Conservation (phyloP, 2,113 vertebrate genomes). For the Campylomormyrus numenius region DNA sequence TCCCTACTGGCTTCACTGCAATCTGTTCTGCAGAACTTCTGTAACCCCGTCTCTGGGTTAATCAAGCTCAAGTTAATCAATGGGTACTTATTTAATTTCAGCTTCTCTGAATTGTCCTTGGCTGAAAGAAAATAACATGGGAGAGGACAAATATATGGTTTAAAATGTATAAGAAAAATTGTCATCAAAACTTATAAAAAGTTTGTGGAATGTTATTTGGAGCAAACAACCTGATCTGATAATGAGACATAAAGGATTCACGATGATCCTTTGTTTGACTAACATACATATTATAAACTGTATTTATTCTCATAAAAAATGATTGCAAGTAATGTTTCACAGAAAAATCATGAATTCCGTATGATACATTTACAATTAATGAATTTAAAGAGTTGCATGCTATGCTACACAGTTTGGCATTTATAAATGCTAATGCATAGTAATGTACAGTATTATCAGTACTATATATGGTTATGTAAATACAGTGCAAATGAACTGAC, state of each 20-base stretch:
- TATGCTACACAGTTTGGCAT: background rate
- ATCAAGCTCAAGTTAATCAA: background rate
- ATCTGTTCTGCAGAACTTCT: background rate
- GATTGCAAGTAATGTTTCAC: background rate
- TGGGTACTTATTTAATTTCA: background rate
- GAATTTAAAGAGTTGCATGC: background rate
- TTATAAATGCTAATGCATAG: background rate
- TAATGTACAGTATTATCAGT: background rate
- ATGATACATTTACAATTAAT: background rate
- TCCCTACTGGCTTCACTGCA: background rate
- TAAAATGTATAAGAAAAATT: background rate
- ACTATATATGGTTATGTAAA: background rate
- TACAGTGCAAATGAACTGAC: background rate
- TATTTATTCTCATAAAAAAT: background rate
- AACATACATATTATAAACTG: background rate
- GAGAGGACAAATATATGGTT: background rate
- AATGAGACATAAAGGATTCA: background rate
- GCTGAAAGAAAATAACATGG: background rate
- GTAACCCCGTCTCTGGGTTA: background rate
- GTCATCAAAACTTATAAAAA: background rate
- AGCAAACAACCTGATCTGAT: background rate
- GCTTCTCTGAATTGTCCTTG: background rate
- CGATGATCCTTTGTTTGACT: background rate
- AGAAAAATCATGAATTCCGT: background rate
- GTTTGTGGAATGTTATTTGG: background rate